These are phyloP conservation scores for Cephus runcator DNA, from an alignment of 2,888 invertebrate genomes.

Conservation along the genomic window DNA sequence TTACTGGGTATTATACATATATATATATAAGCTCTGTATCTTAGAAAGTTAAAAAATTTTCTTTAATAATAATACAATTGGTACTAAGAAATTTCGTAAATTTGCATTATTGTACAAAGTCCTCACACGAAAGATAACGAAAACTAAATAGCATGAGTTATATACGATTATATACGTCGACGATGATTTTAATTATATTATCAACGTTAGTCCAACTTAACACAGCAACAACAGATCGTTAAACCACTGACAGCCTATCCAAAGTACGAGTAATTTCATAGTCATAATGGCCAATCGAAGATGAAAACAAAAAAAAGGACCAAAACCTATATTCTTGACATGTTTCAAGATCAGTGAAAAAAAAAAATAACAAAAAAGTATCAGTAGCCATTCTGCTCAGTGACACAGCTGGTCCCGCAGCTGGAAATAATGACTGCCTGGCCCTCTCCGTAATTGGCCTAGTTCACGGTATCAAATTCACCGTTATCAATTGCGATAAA, in stretches of 20 bases:
- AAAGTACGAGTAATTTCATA: slow-evolving; percentile 19
- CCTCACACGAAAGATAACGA: no score
- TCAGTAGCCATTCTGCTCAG: slow-evolving; percentile 18
- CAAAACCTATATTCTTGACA: background rate
- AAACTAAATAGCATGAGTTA: no score
- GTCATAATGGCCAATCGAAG: slow-evolving; percentile 29
- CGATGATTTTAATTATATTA: no score
- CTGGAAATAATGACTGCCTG: slow-evolving; percentile 43
- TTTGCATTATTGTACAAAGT: no score
- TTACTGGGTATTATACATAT: background rate
- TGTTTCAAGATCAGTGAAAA: background rate
- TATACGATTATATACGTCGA: no score
- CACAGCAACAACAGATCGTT: no score
- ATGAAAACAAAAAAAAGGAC: slow-evolving; percentile 10
- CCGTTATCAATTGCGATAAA: slow-evolving; percentile 32
- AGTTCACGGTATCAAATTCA: slow-evolving; percentile 34
- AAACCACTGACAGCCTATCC: background rate
- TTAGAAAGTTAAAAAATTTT: background rate
- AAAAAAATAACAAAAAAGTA: background rate
- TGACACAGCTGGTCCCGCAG: slow-evolving; percentile 37
- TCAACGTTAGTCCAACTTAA: no score
- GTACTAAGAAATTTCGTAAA: no score
- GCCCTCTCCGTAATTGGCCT: slow-evolving; percentile 47
- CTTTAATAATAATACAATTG: background rate
- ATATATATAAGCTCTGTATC: background rate